Percentiles rank a stretch among this genome's conserved stretches.
phyloP scores from a whole-genome alignment of 2,797 vertebrate genomes.

The Erithacus rubecula region DNA sequence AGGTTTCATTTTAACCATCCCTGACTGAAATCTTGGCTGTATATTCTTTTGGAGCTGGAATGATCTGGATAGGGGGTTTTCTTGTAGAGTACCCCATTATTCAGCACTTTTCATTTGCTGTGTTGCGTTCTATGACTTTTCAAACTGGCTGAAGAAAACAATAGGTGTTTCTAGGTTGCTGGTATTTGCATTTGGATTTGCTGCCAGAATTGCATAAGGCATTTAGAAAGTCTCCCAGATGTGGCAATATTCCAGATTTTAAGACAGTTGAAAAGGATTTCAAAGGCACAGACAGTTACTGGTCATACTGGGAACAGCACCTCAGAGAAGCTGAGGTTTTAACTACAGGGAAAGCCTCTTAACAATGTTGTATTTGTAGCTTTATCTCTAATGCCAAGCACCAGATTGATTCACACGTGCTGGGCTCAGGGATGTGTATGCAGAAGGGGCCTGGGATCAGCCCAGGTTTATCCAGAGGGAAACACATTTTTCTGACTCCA shows the following conservation, averaged over 20 bases:
- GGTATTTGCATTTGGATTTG: neutral
- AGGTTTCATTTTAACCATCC: neutral
- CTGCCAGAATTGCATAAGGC: neutral
- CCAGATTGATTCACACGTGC: neutral
- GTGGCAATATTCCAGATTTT: rapidly evolving
- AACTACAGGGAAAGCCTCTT: neutral
- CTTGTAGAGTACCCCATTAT: neutral
- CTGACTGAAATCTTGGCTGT: neutral
- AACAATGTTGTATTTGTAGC: neutral
- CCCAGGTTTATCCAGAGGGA: neutral
- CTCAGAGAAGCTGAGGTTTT: neutral
- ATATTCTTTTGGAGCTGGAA: neutral
- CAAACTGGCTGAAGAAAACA: neutral
- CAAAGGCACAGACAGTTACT: neutral
- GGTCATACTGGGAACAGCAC: neutral
- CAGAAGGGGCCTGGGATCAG: neutral
- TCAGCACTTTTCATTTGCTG: neutral
- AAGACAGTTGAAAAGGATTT: neutral
- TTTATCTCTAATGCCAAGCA: neutral
- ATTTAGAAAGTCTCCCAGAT: neutral
- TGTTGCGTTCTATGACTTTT: neutral
- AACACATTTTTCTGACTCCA: neutral
- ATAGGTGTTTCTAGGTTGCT: neutral
- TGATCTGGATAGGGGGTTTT: neutral
- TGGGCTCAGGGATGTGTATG: neutral